Base-by-base conservation (phyloP, 2,888 invertebrate genomes). In the Ophraella communa region DNA sequence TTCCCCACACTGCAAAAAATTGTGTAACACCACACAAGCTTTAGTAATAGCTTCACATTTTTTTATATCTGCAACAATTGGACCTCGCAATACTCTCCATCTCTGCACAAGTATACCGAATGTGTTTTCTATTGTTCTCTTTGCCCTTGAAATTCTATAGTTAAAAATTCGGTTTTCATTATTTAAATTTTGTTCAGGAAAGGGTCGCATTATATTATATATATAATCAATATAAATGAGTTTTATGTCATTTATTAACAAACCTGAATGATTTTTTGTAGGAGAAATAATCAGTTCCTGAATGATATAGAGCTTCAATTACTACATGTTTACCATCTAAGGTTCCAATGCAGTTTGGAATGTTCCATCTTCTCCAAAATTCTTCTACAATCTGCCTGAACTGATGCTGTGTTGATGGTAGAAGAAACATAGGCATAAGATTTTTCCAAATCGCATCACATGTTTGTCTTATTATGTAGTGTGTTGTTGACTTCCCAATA, bases 271-370 rank as follows among this genome's bases (percentile, higher is more conserved):
- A 24, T 24, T 24, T 24, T 8, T 24, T 24, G 24, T 24, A 24
- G 1, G 24, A 24, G n/a, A 24, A 24, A 24, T 24, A 24, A 7
- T 24, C 24, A 24, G 24, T 7, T 1, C 24, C 24, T 24, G 24
- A 7, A 4, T 24, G 4, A 10, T 27, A 8, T 8, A 10, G 27
- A 17, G 66, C 54, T 57, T 70, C 66, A 54, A 76, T 73, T 67
- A 65, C 54, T 23, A 74, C 69, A 65, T 77, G 76, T 64, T 74
- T 76, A 0, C 77, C 75, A 65, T 77, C 75, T n/a, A 77, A 65
- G 17, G 72, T 70, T 23, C 77, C 76, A 23, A 75, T 57, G 59
- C 71, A 74, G 42, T 72, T 66, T 30, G 68, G 69, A 64, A 72
- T 62, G 60, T 71, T 68, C 64, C 68, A 68, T 27, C 45, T 39